Conservation (phyloP, 2,888 invertebrate genomes). For the Noctua pronuba region DNA sequence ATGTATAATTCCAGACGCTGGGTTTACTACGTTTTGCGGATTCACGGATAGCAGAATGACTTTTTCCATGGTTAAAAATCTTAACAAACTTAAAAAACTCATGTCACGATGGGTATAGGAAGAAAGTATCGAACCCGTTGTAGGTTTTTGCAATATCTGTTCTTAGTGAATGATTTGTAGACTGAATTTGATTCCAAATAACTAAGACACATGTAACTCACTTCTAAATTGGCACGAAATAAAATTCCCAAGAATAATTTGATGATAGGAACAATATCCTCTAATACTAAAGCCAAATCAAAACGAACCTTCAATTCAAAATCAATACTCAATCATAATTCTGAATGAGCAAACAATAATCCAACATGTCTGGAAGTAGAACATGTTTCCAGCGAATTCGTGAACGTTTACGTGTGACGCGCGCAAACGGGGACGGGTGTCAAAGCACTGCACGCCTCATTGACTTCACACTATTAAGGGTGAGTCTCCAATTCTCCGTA, state of each 20-base stretch:
- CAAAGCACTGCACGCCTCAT: conserved; percentile 58
- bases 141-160: not conserved
- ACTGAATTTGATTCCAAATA: not conserved
- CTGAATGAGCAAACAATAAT: conserved; percentile 35
- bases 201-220: not conserved
- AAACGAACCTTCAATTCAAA: not conserved
- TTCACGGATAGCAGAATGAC: not conserved
- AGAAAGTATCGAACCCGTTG: not conserved
- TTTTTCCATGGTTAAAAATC: not conserved
- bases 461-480: conserved; percentile 55
- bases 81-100: not conserved
- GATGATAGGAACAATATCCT: not conserved
- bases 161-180: not conserved
- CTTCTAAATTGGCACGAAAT: not conserved
- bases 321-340: conserved; percentile 7
- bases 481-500: not conserved
- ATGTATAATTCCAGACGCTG: not conserved
- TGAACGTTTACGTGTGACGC: conserved; percentile 48
- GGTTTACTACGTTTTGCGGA: not conserved
- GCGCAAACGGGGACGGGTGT: conserved; percentile 45
- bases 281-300: not conserved
- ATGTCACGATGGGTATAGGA: not conserved
- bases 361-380: conserved; percentile 11
- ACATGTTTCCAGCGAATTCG: conserved; percentile 45
- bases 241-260: not conserved